Base-by-base conservation (phyloP, 1,140 invertebrate genomes). In the Diorhabda sublineata region DNA sequence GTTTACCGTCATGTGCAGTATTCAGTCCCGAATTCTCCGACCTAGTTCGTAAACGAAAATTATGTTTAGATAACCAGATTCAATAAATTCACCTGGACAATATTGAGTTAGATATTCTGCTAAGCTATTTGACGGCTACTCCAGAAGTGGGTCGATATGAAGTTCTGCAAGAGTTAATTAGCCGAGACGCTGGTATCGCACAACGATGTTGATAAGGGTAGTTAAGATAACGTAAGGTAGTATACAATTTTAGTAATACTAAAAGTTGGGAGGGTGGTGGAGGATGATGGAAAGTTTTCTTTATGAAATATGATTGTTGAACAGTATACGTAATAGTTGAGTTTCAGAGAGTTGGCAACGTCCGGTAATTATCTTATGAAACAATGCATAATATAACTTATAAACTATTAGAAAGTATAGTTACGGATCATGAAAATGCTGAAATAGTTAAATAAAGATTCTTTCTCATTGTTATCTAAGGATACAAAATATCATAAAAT, bases 1-100 rank as follows among this genome's bases (percentile, higher is more conserved):
- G 26, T 26, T 26, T 26, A 26, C 26, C 26, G 26, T 26, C 26
- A 26, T 26, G 26, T 26, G 26, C 26, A 26, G 26, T 1, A 26
- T 26, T 26, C 26, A 26, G 26, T 26, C 26, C 26, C 26, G 26
- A 26, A 26, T 26, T 26, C 26, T 26, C 26, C 26, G 26, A 2
- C 26, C 26, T 26, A 26, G 26, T 26, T 26, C 26, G 26, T 26
- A 26, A 26, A 26, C 26, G 26, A 26, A 26, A 26, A 26, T 26
- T 26, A 26, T 26, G 26, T 26, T 26, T 26, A 52, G n/a, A 52
- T 52, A 4, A 52, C 47, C 6, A 8, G 6, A 52, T 52, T 52
- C 47, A 52, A 52, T 52, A 52, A 52, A 52, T 52, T 52, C 47
- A 52, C 47, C 47, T 52, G 47, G 47, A 52, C 47, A 52, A 52